These are phyloP conservation scores for Actinia tenebrosa DNA, from an alignment of 64 coral and sea anemone genomes.

Conservation along the genomic window DNA sequence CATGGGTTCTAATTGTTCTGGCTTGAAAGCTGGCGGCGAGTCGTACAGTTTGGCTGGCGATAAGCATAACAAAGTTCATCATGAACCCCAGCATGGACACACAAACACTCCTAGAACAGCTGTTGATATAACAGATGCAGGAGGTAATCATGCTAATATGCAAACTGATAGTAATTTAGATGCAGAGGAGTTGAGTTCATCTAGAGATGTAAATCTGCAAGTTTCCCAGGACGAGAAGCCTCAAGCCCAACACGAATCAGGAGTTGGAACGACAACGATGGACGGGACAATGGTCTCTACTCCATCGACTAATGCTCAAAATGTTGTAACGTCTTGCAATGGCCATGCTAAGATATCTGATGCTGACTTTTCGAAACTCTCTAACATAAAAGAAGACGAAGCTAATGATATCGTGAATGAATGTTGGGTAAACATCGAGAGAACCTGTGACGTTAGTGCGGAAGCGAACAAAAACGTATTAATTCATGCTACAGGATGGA, in stretches of 20 bases:
- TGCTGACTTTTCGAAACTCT: background rate
- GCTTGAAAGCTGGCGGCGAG: background rate
- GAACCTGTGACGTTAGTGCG: background rate
- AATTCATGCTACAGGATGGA: slow-evolving; percentile 40
- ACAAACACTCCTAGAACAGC: background rate
- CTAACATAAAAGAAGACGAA: slow-evolving; percentile 46
- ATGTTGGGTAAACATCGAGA: slow-evolving; percentile 72
- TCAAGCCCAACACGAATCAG: background rate
- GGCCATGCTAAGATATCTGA: slow-evolving; percentile 1
- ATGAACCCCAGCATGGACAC: background rate
- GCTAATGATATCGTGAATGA: slow-evolving; percentile 35
- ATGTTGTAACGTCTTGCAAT: background rate
- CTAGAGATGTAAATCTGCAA: background rate
- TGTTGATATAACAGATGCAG: background rate
- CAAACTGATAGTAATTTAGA: background rate
- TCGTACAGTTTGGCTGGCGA: slow-evolving; percentile 3
- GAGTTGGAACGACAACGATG: background rate
- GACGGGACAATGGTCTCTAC: background rate
- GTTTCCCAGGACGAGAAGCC: background rate
- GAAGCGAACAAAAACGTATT: background rate
- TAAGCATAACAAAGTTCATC: background rate
- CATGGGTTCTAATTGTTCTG: slow-evolving; percentile 8
- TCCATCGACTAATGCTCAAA: background rate
- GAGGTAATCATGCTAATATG: background rate
- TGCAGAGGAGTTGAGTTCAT: background rate